Percentiles rank a stretch among this genome's conserved stretches.
Conservation (phyloP, 1,140 invertebrate genomes). For the Forficula auricularia region DNA sequence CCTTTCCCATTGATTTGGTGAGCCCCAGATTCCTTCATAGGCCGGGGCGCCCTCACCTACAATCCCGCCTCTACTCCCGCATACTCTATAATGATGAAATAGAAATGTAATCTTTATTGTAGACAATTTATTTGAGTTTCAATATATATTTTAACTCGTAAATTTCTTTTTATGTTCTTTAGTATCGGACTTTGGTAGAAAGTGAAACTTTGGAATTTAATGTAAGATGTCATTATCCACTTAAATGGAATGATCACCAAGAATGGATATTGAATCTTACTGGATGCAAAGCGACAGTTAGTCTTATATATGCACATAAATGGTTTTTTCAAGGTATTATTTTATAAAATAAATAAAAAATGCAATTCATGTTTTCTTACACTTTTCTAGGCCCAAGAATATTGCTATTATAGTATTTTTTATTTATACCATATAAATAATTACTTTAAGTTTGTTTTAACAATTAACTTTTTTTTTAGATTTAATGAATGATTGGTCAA, state of each 20-base stretch:
- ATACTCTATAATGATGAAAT: no score
- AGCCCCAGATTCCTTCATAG: no score
- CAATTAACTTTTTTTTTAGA: conserved; percentile 40
- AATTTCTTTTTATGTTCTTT: conserved; percentile 14
- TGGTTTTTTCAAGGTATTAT: conserved; percentile 71
- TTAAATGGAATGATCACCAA: conserved; percentile 88
- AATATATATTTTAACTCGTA: no score
- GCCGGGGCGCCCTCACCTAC: no score
- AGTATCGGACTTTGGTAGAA: conserved; percentile 73
- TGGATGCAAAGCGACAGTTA: conserved; percentile 81
- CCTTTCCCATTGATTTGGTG: no score
- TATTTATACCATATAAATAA: not conserved
- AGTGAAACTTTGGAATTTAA: conserved; percentile 90
- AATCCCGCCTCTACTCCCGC: no score
- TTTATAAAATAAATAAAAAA: no score
- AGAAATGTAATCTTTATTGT: no score
- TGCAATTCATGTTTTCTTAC: not conserved
- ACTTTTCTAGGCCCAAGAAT: not conserved
- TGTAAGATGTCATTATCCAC: conserved; percentile 70
- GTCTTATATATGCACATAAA: conserved; percentile 85
- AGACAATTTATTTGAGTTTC: no score
- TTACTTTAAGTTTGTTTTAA: not conserved
- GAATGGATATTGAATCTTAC: conserved; percentile 79
- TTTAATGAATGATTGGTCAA: conserved; percentile 91
- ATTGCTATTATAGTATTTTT: not conserved